Evolutionary conservation across 2,113 vertebrate genomes (phyloP), one percentile per base, ranked within the genome.

Genomic region (Petrocephalus zakoni): DNA sequence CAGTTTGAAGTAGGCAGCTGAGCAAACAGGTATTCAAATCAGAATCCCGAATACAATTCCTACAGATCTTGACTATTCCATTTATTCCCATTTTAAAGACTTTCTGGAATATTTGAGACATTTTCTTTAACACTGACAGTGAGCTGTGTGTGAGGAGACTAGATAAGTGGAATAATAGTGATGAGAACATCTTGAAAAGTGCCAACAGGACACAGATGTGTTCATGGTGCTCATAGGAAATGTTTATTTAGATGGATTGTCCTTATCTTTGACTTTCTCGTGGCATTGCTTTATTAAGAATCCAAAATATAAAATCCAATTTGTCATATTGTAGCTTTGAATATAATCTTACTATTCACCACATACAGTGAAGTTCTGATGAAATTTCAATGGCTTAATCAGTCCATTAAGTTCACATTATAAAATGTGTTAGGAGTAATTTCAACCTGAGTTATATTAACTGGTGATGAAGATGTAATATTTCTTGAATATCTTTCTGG

Each of bases 1-100:
- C 93, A 94, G 93, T 95, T 93, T 92, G 92, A 92, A 91, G 92
- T 90, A 90, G 90, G 92, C 93, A 94, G 93, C 92, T 92, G 93
- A 91, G 93, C 91, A 93, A 93, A 90, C 91, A 93, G 92, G 94
- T 93, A 93, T 93, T 93, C 92, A 93, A 92, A 93, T 94, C 93
- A 92, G 92, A 93, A 94, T 94, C 94, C 93, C 90, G 87, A 49
- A 90, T 90, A 92, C 92, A 84, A 91, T 94, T 94, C 92, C 90
- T 92, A 90, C 4, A 21, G 91, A 84, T 85, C 78, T 53, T 52
- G 90, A 91, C 90, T 91, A 92, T 90, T 87, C 87, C 90, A 90
- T 91, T 92, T 93, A 92, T 94, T 93, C 92, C 19, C 6, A 90
- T 91, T 86, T 91, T 90, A 90, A 90, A 93, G 90, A 56, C 90